A percentile compares a stretch with the other conserved stretches of the same genome.
These are phyloP conservation scores for Diaphora mendica DNA, from an alignment of 2,888 invertebrate genomes.

Conservation along the genomic window DNA sequence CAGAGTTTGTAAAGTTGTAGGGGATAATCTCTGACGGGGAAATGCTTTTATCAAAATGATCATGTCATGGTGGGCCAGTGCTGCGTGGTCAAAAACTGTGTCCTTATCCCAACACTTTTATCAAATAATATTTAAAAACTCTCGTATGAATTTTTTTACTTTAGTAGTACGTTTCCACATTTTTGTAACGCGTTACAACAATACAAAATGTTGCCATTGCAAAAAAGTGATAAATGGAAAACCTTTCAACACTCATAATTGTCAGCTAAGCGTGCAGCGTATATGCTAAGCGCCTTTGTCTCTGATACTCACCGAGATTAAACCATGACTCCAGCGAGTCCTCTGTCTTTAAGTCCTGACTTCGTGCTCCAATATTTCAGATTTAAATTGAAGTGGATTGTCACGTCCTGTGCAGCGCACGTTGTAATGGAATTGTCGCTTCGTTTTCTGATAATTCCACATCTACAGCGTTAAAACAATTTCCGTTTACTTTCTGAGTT, in stretches of 20 bases:
- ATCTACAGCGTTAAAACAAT: not conserved
- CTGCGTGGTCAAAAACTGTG: no score
- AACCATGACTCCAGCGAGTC: constrained; percentile 22
- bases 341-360: constrained; percentile 36
- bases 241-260: not conserved
- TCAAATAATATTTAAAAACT: no score
- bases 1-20: not conserved
- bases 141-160: no score
- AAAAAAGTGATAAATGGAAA: not conserved
- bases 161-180: no score
- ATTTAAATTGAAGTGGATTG: constrained; percentile 13
- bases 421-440: constrained; percentile 12
- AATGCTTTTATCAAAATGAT: no score
- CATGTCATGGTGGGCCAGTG: no score
- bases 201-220: not conserved
- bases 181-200: not conserved
- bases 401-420: constrained; percentile 13
- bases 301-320: constrained; percentile 33
- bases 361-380: constrained; percentile 34
- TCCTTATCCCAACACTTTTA: no score
- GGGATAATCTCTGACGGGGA: no score
- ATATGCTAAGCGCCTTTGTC: constrained; percentile 15
- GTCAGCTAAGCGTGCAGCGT: constrained; percentile 4
- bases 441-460: constrained; percentile 3
- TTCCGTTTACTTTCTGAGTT: not conserved